Evolutionary conservation across 2,113 vertebrate species (phyloP), one percentile per base, ranked within the genome.

Genomic region (Rissa tridactyla): DNA sequence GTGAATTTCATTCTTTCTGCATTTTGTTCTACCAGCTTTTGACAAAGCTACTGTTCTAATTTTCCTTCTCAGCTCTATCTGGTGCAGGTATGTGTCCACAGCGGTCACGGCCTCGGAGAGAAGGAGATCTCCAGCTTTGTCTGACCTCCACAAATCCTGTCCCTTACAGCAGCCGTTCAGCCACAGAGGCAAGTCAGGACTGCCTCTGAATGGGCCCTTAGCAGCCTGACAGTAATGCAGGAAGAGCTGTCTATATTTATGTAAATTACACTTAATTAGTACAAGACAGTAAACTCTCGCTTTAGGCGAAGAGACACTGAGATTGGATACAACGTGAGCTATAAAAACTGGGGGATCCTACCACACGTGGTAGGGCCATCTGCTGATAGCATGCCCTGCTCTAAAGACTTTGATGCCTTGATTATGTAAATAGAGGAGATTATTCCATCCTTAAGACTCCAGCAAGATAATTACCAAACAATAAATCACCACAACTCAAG

Each of bases 371-470:
- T 23, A 68, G 57, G 90, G 82, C 94, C 92, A 62, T 89, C 80
- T 95, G 89, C 89, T 81, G 64, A 76, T 18, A 90, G 92, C 78
- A 8, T 78, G 44, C 73, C 68, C 73, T 32, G 71, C 93, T 97
- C 81, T 11, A 3, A 84, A 92, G 91, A 22, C 91, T 90, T 86
- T 38, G 44, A 54, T 88, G 95, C 97, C 94, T 97, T 82, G 86
- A 94, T 98, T 98, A 97, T 97, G 97, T 89, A 97, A 96, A 97
- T 97, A 44, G 47, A 64, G 68, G 54, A 62, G 38, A 95, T 95
- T 94, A 96, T 97, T 82, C 89, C 85, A 57, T 89, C 86, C 88
- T 80, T 86, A 93, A 80, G 86, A 80, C 70, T 90, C 83, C 80
- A 34, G 94, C 77, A 88, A 95, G 96, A 55, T 96, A 96, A 97